phyloP scores from a whole-genome alignment of 2,113 vertebrate genomes.

The Solea senegalensis region DNA sequence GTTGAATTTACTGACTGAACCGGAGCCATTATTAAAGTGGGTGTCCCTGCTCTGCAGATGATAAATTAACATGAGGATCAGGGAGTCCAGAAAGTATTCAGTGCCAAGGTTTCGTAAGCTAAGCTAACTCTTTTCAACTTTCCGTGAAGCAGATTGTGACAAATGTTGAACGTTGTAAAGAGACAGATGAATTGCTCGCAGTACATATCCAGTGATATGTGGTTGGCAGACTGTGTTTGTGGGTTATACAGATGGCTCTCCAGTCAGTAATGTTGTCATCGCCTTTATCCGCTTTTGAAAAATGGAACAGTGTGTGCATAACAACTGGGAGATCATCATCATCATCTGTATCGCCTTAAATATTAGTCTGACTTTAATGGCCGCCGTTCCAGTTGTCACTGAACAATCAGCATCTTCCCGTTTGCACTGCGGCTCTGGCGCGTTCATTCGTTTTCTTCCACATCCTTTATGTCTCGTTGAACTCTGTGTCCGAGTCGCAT shows the following conservation, averaged over 20 bases:
- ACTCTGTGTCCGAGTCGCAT: constrained; percentile 16
- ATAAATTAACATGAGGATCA: too few relatives aligned
- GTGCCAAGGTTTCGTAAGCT: too few relatives aligned
- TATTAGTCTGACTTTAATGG: background rate
- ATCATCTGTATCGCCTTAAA: too few relatives aligned
- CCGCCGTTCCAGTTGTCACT: background rate
- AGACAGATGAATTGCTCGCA: background rate
- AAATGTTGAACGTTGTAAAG: background rate
- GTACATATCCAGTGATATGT: background rate
- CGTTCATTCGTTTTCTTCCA: background rate
- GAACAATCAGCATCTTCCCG: background rate
- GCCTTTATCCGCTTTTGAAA: background rate
- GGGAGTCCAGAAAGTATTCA: too few relatives aligned
- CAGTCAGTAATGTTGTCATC: background rate
- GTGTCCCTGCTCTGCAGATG: too few relatives aligned
- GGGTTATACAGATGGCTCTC: background rate
- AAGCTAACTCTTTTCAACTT: too few relatives aligned
- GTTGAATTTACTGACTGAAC: too few relatives aligned
- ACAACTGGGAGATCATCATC: too few relatives aligned
- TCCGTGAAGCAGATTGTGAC: too few relatives aligned
- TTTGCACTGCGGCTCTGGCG: background rate
- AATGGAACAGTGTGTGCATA: too few relatives aligned
- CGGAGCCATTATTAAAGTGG: too few relatives aligned
- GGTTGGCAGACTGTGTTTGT: background rate
- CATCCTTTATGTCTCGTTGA: background rate